Evolutionary conservation across 2,888 invertebrate species (phyloP).

Genomic region (Criorhina ranunculi): DNA sequence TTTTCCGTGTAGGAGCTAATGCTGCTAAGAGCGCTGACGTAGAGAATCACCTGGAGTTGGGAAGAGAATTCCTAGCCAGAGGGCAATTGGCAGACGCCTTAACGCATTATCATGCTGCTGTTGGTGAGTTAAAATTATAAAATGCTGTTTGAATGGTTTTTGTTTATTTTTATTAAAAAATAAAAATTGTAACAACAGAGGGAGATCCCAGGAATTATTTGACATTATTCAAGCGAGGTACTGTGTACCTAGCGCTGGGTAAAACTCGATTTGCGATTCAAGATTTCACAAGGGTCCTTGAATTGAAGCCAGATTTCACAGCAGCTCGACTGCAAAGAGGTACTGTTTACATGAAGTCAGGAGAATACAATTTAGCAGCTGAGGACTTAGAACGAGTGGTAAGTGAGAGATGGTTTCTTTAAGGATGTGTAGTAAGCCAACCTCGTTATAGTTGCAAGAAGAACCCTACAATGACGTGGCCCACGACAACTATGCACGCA

Average conservation of each 20-base stretch:
- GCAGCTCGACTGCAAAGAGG: constrained; percentile 94
- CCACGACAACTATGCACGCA: constrained; percentile 87
- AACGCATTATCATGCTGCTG: constrained; percentile 98
- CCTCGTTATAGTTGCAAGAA: constrained; percentile 85
- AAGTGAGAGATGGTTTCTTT: constrained; percentile 84
- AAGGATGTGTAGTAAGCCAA: not conserved
- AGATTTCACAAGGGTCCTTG: constrained; percentile 96
- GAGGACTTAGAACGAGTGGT: constrained; percentile 94
- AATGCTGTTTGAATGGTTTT: not conserved
- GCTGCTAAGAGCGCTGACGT: constrained; percentile 89
- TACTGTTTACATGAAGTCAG: constrained; percentile 95
- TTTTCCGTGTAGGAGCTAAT: constrained; percentile 87
- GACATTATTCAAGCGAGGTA: constrained; percentile 97
- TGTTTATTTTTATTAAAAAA: not conserved
- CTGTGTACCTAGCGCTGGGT: constrained; percentile 97
- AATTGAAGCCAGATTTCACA: constrained; percentile 97
- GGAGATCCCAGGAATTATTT: constrained; percentile 98
- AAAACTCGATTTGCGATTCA: constrained; percentile 97
- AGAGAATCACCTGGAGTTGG: constrained; percentile 96
- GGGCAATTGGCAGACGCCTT: constrained; percentile 98
- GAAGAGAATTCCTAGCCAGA: constrained; percentile 94
- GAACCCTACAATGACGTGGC: constrained; percentile 93
- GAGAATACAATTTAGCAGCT: constrained; percentile 92
- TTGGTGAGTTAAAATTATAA: constrained; percentile 88
- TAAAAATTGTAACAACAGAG: constrained; percentile 86